Percentiles rank a stretch among this genome's conserved stretches.
Conservation (phyloP, 2,113 vertebrate species). For the human region GRCh38 chr1:37888501-37889000, state of each 20-base stretch:
- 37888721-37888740: not conserved
- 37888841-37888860: constrained; percentile 34
- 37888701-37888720: not conserved
- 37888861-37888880: not conserved
- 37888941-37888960: not conserved
- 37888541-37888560: not conserved
- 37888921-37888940: not conserved
- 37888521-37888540: not conserved
- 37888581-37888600: not conserved
- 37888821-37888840: not conserved
- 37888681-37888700: not conserved
- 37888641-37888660: not conserved
- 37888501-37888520: not conserved
- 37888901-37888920: constrained; percentile 35
- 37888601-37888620: not conserved
- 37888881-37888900: constrained; percentile 12
- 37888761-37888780: not conserved
- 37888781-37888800: constrained; percentile 7
- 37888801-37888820: not conserved
- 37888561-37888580: not conserved
- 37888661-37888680: not conserved
- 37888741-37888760: not conserved
- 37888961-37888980: not conserved
- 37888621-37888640: not conserved
- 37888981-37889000: too few species aligned